Conservation (phyloP, 2,888 invertebrate genomes). For the Metellina segmentata region DNA sequence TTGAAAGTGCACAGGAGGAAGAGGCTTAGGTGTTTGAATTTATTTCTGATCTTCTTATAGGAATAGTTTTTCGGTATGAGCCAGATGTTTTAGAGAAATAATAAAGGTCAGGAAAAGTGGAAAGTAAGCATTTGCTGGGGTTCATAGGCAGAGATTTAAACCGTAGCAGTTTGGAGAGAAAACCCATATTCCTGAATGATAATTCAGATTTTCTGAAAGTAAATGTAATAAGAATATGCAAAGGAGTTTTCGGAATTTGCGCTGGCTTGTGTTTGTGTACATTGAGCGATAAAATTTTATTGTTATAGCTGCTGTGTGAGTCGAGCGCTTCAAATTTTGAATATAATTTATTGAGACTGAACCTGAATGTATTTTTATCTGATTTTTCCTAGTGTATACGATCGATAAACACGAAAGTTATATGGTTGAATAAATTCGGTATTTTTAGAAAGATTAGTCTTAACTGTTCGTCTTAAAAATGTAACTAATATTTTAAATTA, state of each 20-base stretch:
- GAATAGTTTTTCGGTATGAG: constrained; percentile 9
- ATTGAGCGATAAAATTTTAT: neutral
- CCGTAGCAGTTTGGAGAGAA: neutral
- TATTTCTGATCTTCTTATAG: constrained; percentile 1
- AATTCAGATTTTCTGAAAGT: neutral
- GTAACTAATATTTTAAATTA: no score
- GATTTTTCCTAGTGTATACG: no score
- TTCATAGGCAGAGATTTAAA: neutral
- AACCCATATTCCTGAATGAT: neutral
- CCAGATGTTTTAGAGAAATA: constrained; percentile 18
- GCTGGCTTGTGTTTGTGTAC: neutral
- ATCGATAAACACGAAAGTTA: no score
- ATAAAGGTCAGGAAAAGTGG: neutral
- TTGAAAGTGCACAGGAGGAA: neutral
- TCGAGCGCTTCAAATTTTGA: neutral
- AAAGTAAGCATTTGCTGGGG: neutral
- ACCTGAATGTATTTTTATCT: no score
- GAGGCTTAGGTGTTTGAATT: constrained; percentile 28
- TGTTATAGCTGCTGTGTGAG: neutral
- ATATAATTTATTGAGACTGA: neutral
- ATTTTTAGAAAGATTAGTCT: no score
- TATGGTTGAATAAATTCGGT: no score
- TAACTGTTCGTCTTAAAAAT: no score
- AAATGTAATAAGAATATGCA: constrained; percentile 1
- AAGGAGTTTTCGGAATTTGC: neutral